A percentile compares a stretch with the other conserved stretches of the same genome.
Evolutionary conservation across 2,888 invertebrate genomes (phyloP).

Genomic region (Schrankia costaestrigalis): DNA sequence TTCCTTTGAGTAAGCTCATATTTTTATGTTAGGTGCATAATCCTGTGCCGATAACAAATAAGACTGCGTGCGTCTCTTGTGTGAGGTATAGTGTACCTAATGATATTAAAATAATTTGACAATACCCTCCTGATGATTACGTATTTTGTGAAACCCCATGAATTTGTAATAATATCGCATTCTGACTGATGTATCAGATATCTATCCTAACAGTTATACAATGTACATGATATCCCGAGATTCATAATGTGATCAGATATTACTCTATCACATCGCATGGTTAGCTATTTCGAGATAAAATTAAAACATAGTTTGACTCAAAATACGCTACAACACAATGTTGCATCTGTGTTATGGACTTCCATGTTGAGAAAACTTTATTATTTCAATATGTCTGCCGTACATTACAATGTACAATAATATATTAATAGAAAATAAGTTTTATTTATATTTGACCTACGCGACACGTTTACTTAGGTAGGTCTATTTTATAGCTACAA

Average conservation of each 20-base stretch:
- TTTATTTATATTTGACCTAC: constrained; percentile 43
- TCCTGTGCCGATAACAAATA: constrained; percentile 39
- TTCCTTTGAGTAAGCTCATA: constrained; percentile 25
- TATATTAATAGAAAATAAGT: constrained; percentile 43
- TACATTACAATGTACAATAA: constrained; percentile 24
- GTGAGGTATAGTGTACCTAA: constrained; percentile 35
- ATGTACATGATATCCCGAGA: constrained; percentile 7
- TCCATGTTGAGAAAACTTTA: constrained; percentile 25
- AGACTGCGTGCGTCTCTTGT: constrained; percentile 48
- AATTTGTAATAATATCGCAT: constrained; percentile 9
- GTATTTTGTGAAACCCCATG: constrained; percentile 12
- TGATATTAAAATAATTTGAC: constrained; percentile 29
- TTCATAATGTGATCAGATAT: constrained; percentile 12
- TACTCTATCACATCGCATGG: constrained; percentile 13
- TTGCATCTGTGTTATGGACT: constrained; percentile 32
- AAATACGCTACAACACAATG: constrained; percentile 33
- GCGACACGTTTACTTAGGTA: constrained; percentile 32
- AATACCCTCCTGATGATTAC: constrained; percentile 21
- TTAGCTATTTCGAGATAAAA: constrained; percentile 16
- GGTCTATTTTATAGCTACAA: constrained; percentile 44
- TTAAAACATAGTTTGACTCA: constrained; percentile 15
- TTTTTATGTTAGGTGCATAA: constrained; percentile 30
- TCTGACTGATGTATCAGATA: constrained; percentile 7
- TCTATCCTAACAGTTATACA: constrained; percentile 8
- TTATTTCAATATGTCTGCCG: constrained; percentile 35